These are phyloP conservation scores for Falco berigora DNA, from an alignment of 2,797 vertebrate species.

Conservation along the genomic window DNA sequence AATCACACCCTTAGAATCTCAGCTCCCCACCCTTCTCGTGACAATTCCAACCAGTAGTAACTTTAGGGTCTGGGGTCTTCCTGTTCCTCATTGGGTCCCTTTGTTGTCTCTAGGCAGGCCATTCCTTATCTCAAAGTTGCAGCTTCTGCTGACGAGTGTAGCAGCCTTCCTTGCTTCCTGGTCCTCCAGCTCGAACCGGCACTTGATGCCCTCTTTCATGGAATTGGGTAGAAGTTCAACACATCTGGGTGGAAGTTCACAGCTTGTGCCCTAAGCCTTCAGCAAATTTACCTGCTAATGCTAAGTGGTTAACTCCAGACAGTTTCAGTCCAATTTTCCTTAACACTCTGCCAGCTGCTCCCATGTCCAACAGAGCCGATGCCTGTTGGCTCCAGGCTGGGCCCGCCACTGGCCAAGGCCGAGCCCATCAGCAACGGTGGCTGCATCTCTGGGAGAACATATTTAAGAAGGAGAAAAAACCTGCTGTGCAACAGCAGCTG, in stretches of 20 bases:
- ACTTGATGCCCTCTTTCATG: neutral
- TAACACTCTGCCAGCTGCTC: neutral
- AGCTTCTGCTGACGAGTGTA: neutral
- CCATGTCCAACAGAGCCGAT: neutral
- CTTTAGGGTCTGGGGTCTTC: neutral
- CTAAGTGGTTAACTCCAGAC: too few relatives aligned
- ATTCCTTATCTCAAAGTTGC: neutral
- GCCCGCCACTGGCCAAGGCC: neutral
- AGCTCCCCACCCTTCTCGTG: too few relatives aligned
- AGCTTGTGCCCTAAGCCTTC: neutral
- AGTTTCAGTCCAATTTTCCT: too few relatives aligned
- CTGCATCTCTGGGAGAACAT: neutral
- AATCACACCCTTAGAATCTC: neutral
- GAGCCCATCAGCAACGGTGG: neutral
- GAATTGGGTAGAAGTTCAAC: neutral
- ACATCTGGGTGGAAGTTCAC: neutral
- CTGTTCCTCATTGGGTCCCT: neutral
- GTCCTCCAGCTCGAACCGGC: neutral
- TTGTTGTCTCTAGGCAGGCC: too few relatives aligned
- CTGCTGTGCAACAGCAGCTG: neutral
- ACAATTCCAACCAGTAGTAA: too few relatives aligned
- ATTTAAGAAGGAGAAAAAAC: neutral
- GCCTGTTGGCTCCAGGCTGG: neutral
- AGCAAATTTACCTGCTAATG: neutral
- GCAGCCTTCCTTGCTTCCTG: neutral